phyloP scores from a whole-genome alignment of 2,888 invertebrate species.

The Himalopsyche kuldschensis region DNA sequence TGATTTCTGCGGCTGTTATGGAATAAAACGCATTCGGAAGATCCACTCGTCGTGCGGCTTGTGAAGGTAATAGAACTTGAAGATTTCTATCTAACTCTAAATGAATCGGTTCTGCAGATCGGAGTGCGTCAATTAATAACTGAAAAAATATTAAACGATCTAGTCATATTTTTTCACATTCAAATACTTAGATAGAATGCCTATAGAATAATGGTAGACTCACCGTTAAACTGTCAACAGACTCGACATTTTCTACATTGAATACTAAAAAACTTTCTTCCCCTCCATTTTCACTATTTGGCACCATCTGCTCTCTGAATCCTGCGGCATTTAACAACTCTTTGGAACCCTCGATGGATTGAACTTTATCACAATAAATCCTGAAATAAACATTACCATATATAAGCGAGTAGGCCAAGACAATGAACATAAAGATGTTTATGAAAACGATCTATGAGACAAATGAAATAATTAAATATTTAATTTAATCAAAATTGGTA shows the following conservation, averaged over 20 bases:
- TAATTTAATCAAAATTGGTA: background rate
- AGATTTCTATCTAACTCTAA: constrained; percentile 84
- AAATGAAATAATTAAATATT: constrained; percentile 10
- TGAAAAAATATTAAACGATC: constrained; percentile 46
- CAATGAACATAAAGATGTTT: no score
- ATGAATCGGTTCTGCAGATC: constrained; percentile 77
- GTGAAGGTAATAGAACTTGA: constrained; percentile 79
- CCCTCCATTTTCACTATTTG: constrained; percentile 57
- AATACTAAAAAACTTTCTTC: constrained; percentile 72
- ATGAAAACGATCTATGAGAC: background rate
- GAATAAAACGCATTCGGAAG: constrained; percentile 86
- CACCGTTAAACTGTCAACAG: constrained; percentile 60
- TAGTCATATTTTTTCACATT: no score
- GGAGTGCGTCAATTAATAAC: constrained; percentile 74
- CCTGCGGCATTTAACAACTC: constrained; percentile 85
- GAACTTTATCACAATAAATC: constrained; percentile 78
- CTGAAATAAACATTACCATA: constrained; percentile 42
- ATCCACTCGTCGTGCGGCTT: constrained; percentile 67
- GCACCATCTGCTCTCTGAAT: constrained; percentile 65
- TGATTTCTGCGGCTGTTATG: constrained; percentile 79
- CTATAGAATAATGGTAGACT: constrained; percentile 32
- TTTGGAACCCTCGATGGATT: constrained; percentile 75
- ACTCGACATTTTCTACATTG: constrained; percentile 60
- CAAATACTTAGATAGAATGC: no score
- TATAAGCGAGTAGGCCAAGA: no score